Evolutionary conservation across 2,113 vertebrate genomes (phyloP).

Genomic region (Campylomormyrus numenius): DNA sequence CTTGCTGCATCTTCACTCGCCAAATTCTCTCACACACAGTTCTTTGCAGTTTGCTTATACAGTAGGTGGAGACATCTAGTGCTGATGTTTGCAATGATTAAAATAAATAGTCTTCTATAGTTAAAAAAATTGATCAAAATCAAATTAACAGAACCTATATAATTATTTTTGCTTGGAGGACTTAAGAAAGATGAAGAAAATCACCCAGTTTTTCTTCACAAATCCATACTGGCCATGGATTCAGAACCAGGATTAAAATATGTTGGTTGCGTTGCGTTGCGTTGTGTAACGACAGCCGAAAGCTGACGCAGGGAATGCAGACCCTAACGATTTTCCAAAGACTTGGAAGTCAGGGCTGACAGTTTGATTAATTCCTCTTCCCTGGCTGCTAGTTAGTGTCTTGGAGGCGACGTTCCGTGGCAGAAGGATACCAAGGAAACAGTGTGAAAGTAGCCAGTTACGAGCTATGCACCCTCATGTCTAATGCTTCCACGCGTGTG

Average conservation of each 20-base stretch:
- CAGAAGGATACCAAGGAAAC: conserved; percentile 44
- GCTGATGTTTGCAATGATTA: neutral
- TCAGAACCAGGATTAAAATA: neutral
- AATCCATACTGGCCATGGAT: neutral
- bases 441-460: conserved; percentile 32
- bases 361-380: conserved; percentile 39
- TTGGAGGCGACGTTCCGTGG: conserved; percentile 14
- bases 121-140: neutral
- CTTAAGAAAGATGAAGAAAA: neutral
- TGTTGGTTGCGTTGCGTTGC: neutral
- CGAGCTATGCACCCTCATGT: conserved; percentile 10
- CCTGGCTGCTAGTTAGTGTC: conserved; percentile 28
- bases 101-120: neutral
- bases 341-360: conserved; percentile 38
- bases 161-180: neutral
- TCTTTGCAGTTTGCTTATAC: neutral
- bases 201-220: neutral
- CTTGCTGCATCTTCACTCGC: neutral
- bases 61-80: neutral
- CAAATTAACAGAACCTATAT: neutral
- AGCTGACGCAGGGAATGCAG: conserved; percentile 27
- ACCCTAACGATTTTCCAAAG: conserved; percentile 42
- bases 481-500: conserved; percentile 1
- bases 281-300: conserved; percentile 19
- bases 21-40: neutral